Percentiles rank a stretch among this genome's conserved stretches.
These are phyloP conservation scores for Napeogenes sylphis DNA, from an alignment of 2,888 invertebrate species.

Conservation along the genomic window DNA sequence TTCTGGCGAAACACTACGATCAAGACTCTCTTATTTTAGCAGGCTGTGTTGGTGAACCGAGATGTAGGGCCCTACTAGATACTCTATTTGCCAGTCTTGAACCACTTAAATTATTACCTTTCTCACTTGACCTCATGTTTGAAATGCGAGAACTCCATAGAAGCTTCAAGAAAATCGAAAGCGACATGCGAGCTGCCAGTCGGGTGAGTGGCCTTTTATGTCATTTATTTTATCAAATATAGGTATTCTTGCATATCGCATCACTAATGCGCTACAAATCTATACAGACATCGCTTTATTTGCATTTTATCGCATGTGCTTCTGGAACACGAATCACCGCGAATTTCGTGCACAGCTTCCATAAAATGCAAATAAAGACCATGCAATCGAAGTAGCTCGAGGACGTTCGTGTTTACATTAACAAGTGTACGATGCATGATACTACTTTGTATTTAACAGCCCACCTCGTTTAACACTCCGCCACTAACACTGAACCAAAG, in stretches of 20 bases:
- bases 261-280: conserved; percentile 46
- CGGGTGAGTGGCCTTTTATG: conserved; percentile 51
- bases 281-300: conserved; percentile 69
- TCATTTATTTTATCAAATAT: conserved; percentile 23
- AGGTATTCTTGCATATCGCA: conserved; percentile 48
- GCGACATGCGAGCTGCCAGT: conserved; percentile 72
- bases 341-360: conserved; percentile 72
- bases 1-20: conserved; percentile 88
- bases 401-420: conserved; percentile 42
- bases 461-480: conserved; percentile 72
- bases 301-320: conserved; percentile 77
- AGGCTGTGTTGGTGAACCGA: conserved; percentile 75
- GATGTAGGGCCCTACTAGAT: conserved; percentile 81
- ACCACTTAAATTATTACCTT: conserved; percentile 87
- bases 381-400: conserved; percentile 43
- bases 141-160: conserved; percentile 86
- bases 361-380: conserved; percentile 75
- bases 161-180: conserved; percentile 84
- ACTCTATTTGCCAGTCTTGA: conserved; percentile 86
- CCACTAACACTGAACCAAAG: conserved; percentile 78
- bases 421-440: conserved; percentile 70
- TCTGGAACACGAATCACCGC: conserved; percentile 62
- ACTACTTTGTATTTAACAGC: conserved; percentile 77
- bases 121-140: conserved; percentile 88
- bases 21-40: conserved; percentile 85